Evolutionary conservation across 2,888 invertebrate genomes (phyloP).

Genomic region (Scaptomyza parva): DNA sequence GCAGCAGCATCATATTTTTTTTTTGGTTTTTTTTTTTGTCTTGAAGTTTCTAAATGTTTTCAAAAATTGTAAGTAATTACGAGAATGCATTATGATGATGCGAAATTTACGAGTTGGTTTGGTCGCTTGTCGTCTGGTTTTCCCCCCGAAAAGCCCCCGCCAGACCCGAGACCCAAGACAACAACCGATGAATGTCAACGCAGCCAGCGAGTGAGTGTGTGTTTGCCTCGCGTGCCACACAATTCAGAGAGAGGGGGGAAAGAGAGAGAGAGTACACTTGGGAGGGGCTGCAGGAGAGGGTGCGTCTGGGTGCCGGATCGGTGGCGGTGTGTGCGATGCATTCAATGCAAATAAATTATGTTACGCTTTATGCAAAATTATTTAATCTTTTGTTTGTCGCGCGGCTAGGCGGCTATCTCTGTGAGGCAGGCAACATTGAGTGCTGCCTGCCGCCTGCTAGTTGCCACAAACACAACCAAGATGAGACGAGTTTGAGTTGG

Average conservation of each 20-base stretch:
- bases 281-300: conserved; percentile 6
- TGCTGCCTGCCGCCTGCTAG: conserved; percentile 5
- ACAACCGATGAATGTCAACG: conserved; percentile 26
- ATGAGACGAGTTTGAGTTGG: conserved; percentile 5
- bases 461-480: conserved; percentile 3
- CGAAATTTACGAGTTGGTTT: conserved; percentile 76
- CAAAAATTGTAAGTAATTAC: conserved; percentile 84
- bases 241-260: neutral
- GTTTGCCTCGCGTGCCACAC: conserved; percentile 19
- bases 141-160: too few species aligned
- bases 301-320: conserved; percentile 65
- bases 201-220: conserved; percentile 15
- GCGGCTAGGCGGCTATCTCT: conserved; percentile 60
- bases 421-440: conserved; percentile 30
- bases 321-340: conserved; percentile 80
- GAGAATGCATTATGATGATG: conserved; percentile 80
- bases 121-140: conserved; percentile 16
- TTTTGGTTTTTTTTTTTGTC: too few species aligned
- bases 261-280: too few species aligned
- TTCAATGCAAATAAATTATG: conserved; percentile 82
- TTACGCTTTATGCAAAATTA: conserved; percentile 82
- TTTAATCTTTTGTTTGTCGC: conserved; percentile 82
- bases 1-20: conserved; percentile 46
- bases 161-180: neutral
- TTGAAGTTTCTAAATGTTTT: conserved; percentile 82